A percentile compares a stretch with the other conserved stretches of the same genome.
Evolutionary conservation across 2,797 vertebrate species (phyloP).

Genomic region (Lateolabrax maculatus): DNA sequence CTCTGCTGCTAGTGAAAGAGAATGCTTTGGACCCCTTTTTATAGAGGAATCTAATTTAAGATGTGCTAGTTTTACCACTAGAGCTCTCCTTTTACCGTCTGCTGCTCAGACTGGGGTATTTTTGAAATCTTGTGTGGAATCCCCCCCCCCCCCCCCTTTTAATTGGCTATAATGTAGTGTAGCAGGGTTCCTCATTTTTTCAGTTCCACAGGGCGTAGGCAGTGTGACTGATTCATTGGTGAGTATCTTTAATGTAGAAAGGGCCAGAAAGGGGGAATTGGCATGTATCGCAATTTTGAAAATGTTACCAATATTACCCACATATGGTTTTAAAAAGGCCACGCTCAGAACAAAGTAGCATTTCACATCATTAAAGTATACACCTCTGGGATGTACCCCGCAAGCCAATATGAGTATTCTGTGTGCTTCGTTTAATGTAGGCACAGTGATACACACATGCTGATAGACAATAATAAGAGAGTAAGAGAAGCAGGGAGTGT

Average conservation of each 20-base stretch:
- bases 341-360: conserved; percentile 10
- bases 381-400: conserved; percentile 12
- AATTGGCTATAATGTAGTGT: conserved; percentile 6
- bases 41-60: conserved; percentile 16
- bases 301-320: conserved; percentile 6
- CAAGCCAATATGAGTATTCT: conserved; percentile 19
- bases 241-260: conserved; percentile 21
- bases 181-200: conserved; percentile 7
- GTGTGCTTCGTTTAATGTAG: conserved; percentile 23
- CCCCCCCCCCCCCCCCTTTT: neutral
- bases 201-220: neutral
- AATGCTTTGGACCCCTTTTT: conserved; percentile 52
- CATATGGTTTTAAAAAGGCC: conserved; percentile 32
- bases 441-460: conserved; percentile 27
- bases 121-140: neutral
- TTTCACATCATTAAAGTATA: conserved; percentile 29
- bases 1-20: conserved; percentile 80
- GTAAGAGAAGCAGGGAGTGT: no score
- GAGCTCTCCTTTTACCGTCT: conserved; percentile 10
- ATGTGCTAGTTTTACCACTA: conserved; percentile 19
- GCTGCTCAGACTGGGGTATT: conserved; percentile 6
- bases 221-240: conserved; percentile 1
- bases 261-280: conserved; percentile 3
- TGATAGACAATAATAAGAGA: no score
- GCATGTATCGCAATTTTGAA: neutral